A percentile compares a stretch with the other conserved stretches of the same genome.
Evolutionary conservation across 1,140 invertebrate species (phyloP).

Genomic region (Nautilus pompilius): DNA sequence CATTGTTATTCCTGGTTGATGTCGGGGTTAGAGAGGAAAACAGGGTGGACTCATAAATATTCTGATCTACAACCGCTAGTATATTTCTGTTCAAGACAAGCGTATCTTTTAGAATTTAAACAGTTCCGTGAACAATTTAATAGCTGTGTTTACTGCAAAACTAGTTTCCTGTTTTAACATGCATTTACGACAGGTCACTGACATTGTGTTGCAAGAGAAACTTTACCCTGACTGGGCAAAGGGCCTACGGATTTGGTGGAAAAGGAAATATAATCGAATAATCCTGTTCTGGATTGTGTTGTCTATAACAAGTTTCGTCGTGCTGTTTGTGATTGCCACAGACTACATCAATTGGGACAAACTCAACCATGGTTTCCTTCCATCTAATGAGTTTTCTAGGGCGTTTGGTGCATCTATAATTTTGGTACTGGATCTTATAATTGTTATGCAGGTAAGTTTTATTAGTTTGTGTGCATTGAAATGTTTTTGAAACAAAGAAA

Average conservation of each 20-base stretch:
- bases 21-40: too few species aligned
- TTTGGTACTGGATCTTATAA: constrained; percentile 62
- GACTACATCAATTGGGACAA: constrained; percentile 61
- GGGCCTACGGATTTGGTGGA: constrained; percentile 54
- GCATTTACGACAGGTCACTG: constrained; percentile 57
- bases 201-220: constrained; percentile 64
- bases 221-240: constrained; percentile 60
- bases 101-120: too few species aligned
- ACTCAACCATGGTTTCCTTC: constrained; percentile 59
- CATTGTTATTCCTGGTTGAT: too few species aligned
- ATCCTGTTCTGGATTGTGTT: constrained; percentile 60
- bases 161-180: too few species aligned
- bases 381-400: constrained; percentile 60
- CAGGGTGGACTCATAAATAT: too few species aligned
- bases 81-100: too few species aligned
- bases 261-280: constrained; percentile 55
- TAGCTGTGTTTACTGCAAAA: too few species aligned
- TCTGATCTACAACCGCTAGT: too few species aligned
- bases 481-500: too few species aligned
- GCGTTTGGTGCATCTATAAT: constrained; percentile 62
- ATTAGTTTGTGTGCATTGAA: too few species aligned
- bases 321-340: constrained; percentile 60
- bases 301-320: constrained; percentile 54
- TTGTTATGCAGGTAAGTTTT: constrained; percentile 61
- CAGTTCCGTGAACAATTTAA: too few species aligned